phyloP scores from a whole-genome alignment of 2,797 vertebrate species.

The Miichthys miiuy region DNA sequence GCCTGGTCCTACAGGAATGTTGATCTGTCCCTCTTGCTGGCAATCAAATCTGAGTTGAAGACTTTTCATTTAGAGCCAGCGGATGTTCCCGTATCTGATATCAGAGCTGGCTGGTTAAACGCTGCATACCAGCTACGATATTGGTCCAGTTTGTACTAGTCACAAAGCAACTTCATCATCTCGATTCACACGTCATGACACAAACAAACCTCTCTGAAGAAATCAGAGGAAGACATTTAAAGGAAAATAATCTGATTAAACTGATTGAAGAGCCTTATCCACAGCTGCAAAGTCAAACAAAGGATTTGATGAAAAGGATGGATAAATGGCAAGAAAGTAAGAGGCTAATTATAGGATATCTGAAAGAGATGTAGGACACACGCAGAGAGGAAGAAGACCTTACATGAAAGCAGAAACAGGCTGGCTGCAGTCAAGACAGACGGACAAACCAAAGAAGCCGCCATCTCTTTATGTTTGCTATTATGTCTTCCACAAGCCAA shows the following conservation, averaged over 20 bases:
- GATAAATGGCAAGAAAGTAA: constrained; percentile 15
- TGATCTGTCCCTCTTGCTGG: constrained; percentile 32
- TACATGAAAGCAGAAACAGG: constrained; percentile 20
- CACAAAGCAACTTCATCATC: constrained; percentile 21
- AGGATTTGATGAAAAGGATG: constrained; percentile 10
- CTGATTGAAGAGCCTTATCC: neutral
- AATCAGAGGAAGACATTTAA: constrained; percentile 17
- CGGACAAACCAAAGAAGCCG: constrained; percentile 27
- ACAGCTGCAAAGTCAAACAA: constrained; percentile 21
- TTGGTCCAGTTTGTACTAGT: constrained; percentile 12
- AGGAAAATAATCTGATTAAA: constrained; percentile 1
- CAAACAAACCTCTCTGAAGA: constrained; percentile 20
- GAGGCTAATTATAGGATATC: constrained; percentile 23
- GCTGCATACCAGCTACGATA: constrained; percentile 33
- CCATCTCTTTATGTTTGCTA: constrained; percentile 15
- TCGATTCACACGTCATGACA: constrained; percentile 20
- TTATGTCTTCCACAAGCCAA: constrained; percentile 35
- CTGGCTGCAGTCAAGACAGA: constrained; percentile 4
- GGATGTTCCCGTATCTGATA: constrained; percentile 49
- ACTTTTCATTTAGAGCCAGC: constrained; percentile 41
- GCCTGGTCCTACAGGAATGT: constrained; percentile 42
- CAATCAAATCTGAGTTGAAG: constrained; percentile 38
- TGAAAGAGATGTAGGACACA: constrained; percentile 6
- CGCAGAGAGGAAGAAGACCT: neutral
- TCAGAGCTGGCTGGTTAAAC: constrained; percentile 26